Conservation (phyloP, 1,140 invertebrate species). For the Elysia chlorotica region DNA sequence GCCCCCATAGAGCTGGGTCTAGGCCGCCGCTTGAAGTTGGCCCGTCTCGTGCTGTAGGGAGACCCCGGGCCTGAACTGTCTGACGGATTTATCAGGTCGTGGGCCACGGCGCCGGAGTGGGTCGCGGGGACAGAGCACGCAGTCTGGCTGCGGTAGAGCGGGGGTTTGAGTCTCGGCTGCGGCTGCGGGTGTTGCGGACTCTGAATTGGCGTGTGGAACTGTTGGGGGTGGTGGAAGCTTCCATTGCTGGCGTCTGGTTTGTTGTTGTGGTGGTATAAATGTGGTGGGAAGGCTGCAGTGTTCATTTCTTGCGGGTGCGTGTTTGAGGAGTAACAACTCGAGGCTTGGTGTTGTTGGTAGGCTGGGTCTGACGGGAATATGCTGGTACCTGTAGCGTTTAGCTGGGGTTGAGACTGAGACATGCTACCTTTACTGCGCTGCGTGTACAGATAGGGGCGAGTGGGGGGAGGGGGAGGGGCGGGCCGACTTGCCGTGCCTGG, state of each 20-base stretch:
- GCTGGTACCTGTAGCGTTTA: too few species aligned
- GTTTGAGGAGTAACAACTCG: too few species aligned
- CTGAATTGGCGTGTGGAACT: neutral
- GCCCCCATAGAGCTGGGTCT: conserved; percentile 23
- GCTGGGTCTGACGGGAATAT: conserved; percentile 10
- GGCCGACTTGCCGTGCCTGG: too few species aligned
- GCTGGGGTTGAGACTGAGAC: too few species aligned
- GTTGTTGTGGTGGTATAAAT: too few species aligned
- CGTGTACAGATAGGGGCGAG: neutral
- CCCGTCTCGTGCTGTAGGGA: neutral
- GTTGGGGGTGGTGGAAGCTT: neutral
- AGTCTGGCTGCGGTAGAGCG: neutral
- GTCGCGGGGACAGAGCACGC: neutral
- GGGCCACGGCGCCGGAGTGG: too few species aligned
- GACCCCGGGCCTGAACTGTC: neutral
- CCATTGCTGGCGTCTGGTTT: neutral
- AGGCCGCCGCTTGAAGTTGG: conserved; percentile 15
- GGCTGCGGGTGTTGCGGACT: neutral
- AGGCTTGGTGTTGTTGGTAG: neutral
- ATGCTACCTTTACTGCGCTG: too few species aligned
- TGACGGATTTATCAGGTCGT: too few species aligned
- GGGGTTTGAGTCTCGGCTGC: neutral
- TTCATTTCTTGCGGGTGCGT: too few species aligned
- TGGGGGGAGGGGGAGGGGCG: too few species aligned
- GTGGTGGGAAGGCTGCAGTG: too few species aligned